phyloP scores from a whole-genome alignment of 2,113 vertebrate species.

The Oceanodroma tethys region DNA sequence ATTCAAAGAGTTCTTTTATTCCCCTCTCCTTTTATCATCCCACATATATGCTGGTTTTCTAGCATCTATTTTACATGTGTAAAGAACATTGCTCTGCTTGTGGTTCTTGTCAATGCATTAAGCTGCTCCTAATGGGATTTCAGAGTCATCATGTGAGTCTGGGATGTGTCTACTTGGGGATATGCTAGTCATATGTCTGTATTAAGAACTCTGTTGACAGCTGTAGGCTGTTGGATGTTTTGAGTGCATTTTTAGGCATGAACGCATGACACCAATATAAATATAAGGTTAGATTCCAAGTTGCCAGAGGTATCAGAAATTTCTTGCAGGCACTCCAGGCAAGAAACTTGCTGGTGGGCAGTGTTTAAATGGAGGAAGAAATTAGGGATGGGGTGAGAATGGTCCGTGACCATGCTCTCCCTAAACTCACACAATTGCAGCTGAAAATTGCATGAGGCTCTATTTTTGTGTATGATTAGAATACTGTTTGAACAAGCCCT shows the following conservation, averaged over 20 bases:
- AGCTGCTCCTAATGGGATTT: neutral
- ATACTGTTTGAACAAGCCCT: neutral
- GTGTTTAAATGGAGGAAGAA: neutral
- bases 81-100: neutral
- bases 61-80: neutral
- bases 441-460: neutral
- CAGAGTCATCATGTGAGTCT: neutral
- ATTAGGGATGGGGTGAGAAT: neutral
- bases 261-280: neutral
- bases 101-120: neutral
- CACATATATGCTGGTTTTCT: neutral
- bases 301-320: neutral
- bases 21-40: neutral
- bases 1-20: neutral
- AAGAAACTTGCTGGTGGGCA: neutral
- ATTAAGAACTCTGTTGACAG: neutral
- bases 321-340: neutral
- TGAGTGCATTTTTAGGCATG: neutral
- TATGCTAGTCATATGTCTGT: neutral
- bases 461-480: neutral
- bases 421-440: neutral
- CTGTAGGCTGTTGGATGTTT: neutral
- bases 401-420: rapidly evolving
- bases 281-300: neutral
- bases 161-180: neutral